Evolutionary conservation across 64 coral and sea anemone genomes (phyloP).

Genomic region (Montipora capricornis): DNA sequence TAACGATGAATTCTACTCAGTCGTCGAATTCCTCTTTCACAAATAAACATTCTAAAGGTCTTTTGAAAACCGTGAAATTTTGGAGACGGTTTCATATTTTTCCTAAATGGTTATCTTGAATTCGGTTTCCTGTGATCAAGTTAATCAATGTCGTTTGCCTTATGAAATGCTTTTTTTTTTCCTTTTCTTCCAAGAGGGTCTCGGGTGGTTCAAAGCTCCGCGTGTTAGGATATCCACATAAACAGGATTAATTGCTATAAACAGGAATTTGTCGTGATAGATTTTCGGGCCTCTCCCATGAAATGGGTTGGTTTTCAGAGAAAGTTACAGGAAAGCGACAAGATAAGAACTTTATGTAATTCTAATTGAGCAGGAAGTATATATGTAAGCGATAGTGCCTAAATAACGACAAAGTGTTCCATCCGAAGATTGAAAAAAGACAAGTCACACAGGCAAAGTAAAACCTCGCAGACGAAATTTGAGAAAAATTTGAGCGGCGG

Average conservation of each 20-base stretch:
- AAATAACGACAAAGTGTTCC: neutral
- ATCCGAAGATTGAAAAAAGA: neutral
- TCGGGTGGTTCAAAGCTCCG: neutral
- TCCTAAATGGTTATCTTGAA: neutral
- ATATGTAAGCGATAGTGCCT: neutral
- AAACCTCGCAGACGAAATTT: neutral
- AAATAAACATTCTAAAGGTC: constrained; percentile 23
- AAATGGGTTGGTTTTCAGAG: neutral
- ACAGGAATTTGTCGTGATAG: neutral
- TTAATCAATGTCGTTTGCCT: neutral
- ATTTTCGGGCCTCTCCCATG: neutral
- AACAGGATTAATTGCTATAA: neutral
- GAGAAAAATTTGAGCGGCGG: neutral
- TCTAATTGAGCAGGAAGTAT: neutral
- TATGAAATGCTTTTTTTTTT: neutral
- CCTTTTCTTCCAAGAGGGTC: neutral
- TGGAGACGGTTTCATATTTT: neutral
- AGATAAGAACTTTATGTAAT: neutral
- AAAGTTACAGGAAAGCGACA: neutral
- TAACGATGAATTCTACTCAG: neutral
- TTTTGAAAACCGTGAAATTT: neutral
- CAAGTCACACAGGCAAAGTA: neutral
- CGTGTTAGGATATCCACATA: neutral
- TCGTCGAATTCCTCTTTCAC: neutral
- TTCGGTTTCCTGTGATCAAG: neutral